These are phyloP conservation scores for Trialeurodes vaporariorum DNA, from an alignment of 1,140 invertebrate species.

Conservation along the genomic window DNA sequence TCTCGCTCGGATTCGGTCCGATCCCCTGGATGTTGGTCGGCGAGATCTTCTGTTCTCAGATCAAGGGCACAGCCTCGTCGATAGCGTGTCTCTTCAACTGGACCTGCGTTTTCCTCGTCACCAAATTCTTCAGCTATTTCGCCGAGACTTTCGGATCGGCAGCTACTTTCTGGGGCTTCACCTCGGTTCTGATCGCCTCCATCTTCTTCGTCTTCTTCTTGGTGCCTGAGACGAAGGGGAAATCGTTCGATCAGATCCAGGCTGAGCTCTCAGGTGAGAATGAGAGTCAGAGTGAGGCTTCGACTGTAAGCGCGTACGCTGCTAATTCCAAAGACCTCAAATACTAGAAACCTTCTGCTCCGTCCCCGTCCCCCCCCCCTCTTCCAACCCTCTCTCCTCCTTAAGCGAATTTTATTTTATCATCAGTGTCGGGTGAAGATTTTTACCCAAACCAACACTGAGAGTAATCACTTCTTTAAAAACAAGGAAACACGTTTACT, in stretches of 20 bases:
- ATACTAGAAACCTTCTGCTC: background rate
- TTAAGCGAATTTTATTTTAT: no score
- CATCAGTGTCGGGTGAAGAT: no score
- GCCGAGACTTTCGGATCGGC: slow-evolving; percentile 42
- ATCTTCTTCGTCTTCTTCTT: slow-evolving; percentile 61
- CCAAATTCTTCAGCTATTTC: slow-evolving; percentile 58
- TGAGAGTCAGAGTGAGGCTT: background rate
- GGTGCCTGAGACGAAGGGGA: slow-evolving; percentile 84
- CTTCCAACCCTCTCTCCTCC: no score
- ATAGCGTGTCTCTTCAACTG: slow-evolving; percentile 65
- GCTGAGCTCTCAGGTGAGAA: slow-evolving; percentile 37
- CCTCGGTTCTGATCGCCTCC: slow-evolving; percentile 53
- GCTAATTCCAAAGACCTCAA: background rate
- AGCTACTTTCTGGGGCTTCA: slow-evolving; percentile 69
- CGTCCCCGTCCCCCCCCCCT: background rate
- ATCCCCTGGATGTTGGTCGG: slow-evolving; percentile 70
- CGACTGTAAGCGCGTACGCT: background rate
- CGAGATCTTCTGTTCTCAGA: slow-evolving; percentile 56
- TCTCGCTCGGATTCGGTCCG: slow-evolving; percentile 54
- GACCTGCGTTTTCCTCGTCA: slow-evolving; percentile 66
- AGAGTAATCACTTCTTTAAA: no score
- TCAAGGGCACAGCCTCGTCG: slow-evolving; percentile 58
- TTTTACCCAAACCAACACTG: no score
- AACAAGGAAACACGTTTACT: no score
- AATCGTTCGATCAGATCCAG: slow-evolving; percentile 72